Conservation (phyloP, 1,140 invertebrate genomes). For the Ostrea edulis region DNA sequence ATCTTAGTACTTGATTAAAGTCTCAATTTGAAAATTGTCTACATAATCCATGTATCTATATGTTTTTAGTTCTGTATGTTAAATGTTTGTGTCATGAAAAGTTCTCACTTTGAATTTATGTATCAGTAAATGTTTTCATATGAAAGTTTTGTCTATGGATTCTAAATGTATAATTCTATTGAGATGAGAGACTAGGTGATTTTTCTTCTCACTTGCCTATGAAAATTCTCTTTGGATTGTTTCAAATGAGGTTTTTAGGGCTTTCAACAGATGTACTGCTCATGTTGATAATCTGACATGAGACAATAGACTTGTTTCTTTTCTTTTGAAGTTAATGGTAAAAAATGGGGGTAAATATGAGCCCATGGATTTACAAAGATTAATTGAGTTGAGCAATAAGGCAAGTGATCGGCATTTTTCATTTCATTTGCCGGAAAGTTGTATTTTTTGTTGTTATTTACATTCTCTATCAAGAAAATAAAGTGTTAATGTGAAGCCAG, state of each 20-base stretch:
- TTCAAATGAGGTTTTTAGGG: conserved; percentile 30
- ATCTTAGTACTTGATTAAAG: neutral
- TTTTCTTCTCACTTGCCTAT: neutral
- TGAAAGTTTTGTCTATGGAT: neutral
- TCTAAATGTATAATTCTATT: neutral
- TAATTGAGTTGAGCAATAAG: conserved; percentile 39
- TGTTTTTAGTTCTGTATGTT: conserved; percentile 14
- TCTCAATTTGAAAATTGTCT: neutral
- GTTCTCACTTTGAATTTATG: conserved; percentile 13
- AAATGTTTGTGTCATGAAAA: conserved; percentile 34
- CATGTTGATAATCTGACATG: conserved; percentile 9
- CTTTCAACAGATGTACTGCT: conserved; percentile 10
- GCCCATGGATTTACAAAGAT: conserved; percentile 36
- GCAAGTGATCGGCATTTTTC: conserved; percentile 20
- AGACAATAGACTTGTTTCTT: conserved; percentile 32
- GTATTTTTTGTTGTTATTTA: conserved; percentile 30
- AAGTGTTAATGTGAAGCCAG: conserved; percentile 18
- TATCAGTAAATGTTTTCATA: conserved; percentile 30
- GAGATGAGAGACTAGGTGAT: neutral
- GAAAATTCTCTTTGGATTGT: conserved; percentile 35
- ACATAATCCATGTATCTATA: neutral
- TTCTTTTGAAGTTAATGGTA: conserved; percentile 39
- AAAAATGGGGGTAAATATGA: conserved; percentile 37
- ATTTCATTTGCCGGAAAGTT: conserved; percentile 32
- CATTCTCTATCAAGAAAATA: conserved; percentile 9